Evolutionary conservation across 2,888 invertebrate species (phyloP).

Genomic region (Syrista parreyssii): DNA sequence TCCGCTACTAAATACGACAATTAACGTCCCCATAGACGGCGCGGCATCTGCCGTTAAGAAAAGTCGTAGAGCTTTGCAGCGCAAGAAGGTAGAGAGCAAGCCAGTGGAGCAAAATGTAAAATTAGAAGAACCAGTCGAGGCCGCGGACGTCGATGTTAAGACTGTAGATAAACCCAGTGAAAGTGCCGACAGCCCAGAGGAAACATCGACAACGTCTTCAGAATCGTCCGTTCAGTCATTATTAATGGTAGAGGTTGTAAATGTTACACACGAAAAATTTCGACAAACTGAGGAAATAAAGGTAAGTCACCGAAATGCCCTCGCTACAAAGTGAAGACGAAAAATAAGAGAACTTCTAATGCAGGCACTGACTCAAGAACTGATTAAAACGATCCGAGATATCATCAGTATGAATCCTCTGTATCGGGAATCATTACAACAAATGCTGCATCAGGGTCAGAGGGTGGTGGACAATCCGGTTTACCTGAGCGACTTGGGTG

Average conservation of each 20-base stretch:
- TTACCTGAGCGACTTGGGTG: slow-evolving; percentile 95
- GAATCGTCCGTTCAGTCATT: slow-evolving; percentile 68
- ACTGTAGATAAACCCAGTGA: not conserved
- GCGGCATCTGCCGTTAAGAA: slow-evolving; percentile 69
- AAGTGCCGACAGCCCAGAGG: slow-evolving; percentile 17
- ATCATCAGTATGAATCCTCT: slow-evolving; percentile 97
- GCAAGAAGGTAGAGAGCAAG: slow-evolving; percentile 47
- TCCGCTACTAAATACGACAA: slow-evolving; percentile 84
- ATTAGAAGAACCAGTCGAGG: slow-evolving; percentile 25
- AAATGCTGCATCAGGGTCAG: slow-evolving; percentile 97
- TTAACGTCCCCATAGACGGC: slow-evolving; percentile 86
- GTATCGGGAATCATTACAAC: slow-evolving; percentile 97
- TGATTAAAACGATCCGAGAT: slow-evolving; percentile 96
- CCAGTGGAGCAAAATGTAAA: slow-evolving; percentile 15
- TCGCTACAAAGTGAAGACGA: not conserved
- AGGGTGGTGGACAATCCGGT: slow-evolving; percentile 98
- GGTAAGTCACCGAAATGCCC: slow-evolving; percentile 56
- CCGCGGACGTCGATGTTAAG: slow-evolving; percentile 21
- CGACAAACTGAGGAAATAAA: slow-evolving; percentile 95
- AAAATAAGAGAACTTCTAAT: slow-evolving; percentile 21
- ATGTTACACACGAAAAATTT: slow-evolving; percentile 89
- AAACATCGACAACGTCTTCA: slow-evolving; percentile 10
- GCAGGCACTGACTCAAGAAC: slow-evolving; percentile 92
- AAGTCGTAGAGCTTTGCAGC: slow-evolving; percentile 46
- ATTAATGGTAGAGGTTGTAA: slow-evolving; percentile 95